Percentiles rank a stretch among this genome's conserved stretches.
Conservation (phyloP, 2,797 vertebrate genomes). For the Chelonia mydas region DNA sequence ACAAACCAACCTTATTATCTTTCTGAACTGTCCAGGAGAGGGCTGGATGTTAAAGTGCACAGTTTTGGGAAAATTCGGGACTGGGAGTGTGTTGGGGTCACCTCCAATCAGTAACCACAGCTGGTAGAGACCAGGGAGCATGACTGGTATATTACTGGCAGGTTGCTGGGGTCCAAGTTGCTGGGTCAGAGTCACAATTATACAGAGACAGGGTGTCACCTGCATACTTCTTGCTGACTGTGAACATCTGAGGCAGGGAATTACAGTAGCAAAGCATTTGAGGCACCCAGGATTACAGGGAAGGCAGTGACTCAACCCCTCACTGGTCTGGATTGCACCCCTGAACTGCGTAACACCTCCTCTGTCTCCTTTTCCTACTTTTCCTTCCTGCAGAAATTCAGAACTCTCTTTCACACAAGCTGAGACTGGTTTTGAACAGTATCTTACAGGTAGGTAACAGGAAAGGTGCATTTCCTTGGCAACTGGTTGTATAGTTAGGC, state of each 20-base stretch:
- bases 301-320: background rate
- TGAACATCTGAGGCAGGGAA: background rate
- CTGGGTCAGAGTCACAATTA: background rate
- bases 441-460: conserved; percentile 4
- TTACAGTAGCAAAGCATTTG: background rate
- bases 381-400: background rate
- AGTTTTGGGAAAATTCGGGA: background rate
- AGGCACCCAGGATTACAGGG: background rate
- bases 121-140: background rate
- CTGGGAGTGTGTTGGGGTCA: background rate
- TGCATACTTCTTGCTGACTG: background rate
- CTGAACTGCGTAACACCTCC: background rate
- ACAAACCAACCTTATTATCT: background rate
- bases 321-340: background rate
- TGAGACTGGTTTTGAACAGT: background rate
- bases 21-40: background rate
- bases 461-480: conserved; percentile 20
- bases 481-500: background rate
- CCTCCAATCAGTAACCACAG: background rate
- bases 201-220: background rate
- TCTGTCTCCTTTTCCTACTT: background rate
- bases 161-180: background rate
- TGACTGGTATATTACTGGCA: background rate
- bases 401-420: background rate
- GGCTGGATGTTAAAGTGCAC: background rate